Evolutionary conservation across 2,888 invertebrate genomes (phyloP), one percentile per base, ranked within the genome.

Genomic region (Myopa tessellatipennis): DNA sequence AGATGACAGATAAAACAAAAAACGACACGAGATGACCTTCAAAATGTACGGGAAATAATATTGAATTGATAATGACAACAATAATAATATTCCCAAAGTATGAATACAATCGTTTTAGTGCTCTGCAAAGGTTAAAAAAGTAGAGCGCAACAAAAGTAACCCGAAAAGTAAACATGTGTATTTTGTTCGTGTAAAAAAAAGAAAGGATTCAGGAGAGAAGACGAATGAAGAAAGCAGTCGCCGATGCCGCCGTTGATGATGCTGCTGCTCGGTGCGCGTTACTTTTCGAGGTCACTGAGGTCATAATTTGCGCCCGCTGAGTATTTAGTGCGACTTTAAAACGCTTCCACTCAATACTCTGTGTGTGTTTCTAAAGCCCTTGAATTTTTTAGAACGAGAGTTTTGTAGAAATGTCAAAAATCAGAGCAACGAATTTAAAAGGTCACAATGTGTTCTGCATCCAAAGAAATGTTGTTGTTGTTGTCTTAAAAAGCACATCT

Each of bases 141-240:
- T 82, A 77, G 82, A 83, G 82, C 82, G 79, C 80, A 81, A 79
- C 79, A 80, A 58, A 72, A 75, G 60, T 45, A 36, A 26, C 26
- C 45, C 45, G 45, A 45, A 45, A 45, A 45, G 45, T 8, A 45
- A 45, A 45, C 45, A 45, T 4, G 10, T 45, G 45, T 45, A 8
- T 7, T 67, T 26, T 50, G 26, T 18, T 8, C 8, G 18, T n/a
- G 3, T 52, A 65, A 50, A 7, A 40, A 38, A 55, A 3, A 38
- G 36, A 75, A 75, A 55, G 75, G 40, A 67, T 74, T 67, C 45
- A 4, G 8, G 81, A 83, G 85, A 87, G 86, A 85, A 83, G 82
- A 84, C 85, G 84, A 87, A 87, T 85, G 85, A 83, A 83, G 85
- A 85, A 83, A 84, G 83, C 83, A 85, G 86, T 84, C 58, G 75